phyloP scores from a whole-genome alignment of 2,888 invertebrate species.

The Branchipolynoe longqiensis region DNA sequence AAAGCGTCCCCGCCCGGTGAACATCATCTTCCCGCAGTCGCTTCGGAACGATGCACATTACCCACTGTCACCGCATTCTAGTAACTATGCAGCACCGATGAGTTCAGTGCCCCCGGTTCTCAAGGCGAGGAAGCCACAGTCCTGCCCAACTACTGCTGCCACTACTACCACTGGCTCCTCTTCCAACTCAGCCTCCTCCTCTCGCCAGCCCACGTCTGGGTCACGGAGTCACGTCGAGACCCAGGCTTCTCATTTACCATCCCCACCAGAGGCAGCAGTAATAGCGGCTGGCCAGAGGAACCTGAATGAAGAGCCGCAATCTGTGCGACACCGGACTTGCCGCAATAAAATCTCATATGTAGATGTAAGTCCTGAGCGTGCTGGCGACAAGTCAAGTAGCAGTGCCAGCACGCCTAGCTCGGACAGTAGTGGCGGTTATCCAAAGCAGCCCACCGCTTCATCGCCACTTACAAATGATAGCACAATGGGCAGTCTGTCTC shows the following conservation, averaged over 20 bases:
- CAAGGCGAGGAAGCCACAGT: slow-evolving; percentile 8
- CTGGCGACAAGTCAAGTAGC: slow-evolving; percentile 39
- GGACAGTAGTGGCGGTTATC: slow-evolving; percentile 34
- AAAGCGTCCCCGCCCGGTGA: slow-evolving; percentile 50
- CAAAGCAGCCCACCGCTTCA: slow-evolving; percentile 30
- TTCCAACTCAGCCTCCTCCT: neutral
- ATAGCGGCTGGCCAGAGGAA: neutral
- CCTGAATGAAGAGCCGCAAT: slow-evolving; percentile 9
- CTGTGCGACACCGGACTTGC: neutral
- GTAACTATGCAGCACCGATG: slow-evolving; percentile 50
- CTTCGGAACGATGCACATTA: slow-evolving; percentile 51
- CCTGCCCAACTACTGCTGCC: neutral
- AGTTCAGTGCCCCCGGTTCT: slow-evolving; percentile 19
- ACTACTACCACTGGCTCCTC: neutral
- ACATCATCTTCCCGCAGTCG: slow-evolving; percentile 22
- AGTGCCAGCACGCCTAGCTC: slow-evolving; percentile 22
- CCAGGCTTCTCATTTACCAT: neutral
- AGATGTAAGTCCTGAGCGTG: slow-evolving; percentile 43
- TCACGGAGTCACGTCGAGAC: neutral
- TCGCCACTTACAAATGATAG: slow-evolving; percentile 39
- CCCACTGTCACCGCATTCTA: slow-evolving; percentile 47
- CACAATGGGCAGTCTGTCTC: slow-evolving; percentile 48
- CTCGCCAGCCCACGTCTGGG: neutral
- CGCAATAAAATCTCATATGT: slow-evolving; percentile 25
- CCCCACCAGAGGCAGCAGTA: slow-evolving; percentile 1